phyloP scores from a whole-genome alignment of 2,797 vertebrate genomes.

The Alosa sapidissima region DNA sequence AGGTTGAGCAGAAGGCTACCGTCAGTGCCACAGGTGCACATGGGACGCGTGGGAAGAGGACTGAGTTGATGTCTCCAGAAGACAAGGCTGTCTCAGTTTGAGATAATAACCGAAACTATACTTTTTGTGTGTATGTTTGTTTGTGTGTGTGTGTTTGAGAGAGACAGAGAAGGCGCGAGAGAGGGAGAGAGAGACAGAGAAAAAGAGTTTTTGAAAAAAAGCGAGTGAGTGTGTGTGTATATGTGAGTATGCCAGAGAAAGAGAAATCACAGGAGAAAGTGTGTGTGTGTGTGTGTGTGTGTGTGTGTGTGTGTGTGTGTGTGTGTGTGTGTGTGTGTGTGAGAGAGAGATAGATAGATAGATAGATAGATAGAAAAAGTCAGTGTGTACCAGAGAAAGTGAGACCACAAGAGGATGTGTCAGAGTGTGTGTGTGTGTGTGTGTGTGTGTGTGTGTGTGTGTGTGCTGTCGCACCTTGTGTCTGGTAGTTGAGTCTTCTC shows the following conservation, averaged over 20 bases:
- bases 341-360: background rate
- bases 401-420: background rate
- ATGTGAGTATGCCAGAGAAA: background rate
- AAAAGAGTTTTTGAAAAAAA: background rate
- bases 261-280: background rate
- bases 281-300: conserved; percentile 14
- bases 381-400: too few relatives aligned
- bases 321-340: conserved; percentile 2
- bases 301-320: background rate
- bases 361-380: background rate
- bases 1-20: background rate
- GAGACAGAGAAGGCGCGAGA: background rate
- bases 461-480: conserved; percentile 84
- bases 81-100: background rate
- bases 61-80: background rate
- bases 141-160: background rate
- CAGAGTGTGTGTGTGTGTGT: conserved; percentile 23
- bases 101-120: background rate
- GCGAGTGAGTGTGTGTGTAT: background rate
- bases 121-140: too few relatives aligned
- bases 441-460: conserved; percentile 32
- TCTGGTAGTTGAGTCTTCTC: conserved; percentile 92
- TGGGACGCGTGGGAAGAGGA: background rate
- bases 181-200: background rate
- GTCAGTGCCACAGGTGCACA: background rate